Evolutionary conservation across 2,113 vertebrate genomes (phyloP), one percentile per base, ranked within the genome.

Genomic region (Paratilapia polleni): DNA sequence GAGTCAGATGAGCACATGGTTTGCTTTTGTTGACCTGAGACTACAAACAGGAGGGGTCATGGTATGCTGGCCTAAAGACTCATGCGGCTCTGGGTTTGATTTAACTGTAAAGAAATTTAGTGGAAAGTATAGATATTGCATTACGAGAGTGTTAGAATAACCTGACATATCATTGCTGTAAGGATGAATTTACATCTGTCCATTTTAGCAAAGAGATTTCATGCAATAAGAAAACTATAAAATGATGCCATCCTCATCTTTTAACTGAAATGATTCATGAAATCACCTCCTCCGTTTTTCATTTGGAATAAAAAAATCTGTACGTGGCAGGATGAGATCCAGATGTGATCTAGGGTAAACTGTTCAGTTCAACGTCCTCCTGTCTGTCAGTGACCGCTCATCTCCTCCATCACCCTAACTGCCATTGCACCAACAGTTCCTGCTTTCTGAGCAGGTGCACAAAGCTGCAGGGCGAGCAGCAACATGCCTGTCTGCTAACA

Each of bases 371-470:
- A 34, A 31, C 14, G 19, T 15, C 20, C 13, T 15, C 26, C 9
- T 12, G 10, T 81, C 41, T 17, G 19, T 58, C 70, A 82, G 36
- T 6, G 43, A 87, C 66, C 12, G 13, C 26, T 54, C 19, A 34
- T 79, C 80, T 89, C 73, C 62, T 88, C 49, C 78, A 58, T 87
- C 84, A 81, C 66, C 49, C 77, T 41, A 60, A 84, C 83, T 38
- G 15, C 79, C 6, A 5, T 17, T 13, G 63, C 59, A 38, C 52
- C 6, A 66, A 64, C 68, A 77, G 58, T 81, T 93, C 81, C 83
- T 64, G 80, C 63, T 86, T 90, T 41, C 64, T 70, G 9, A 63
- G 81, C 92, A 95, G 92, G 90, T 93, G 90, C 91, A 89, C 73
- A 84, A 79, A 83, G 92, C 64, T 77, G 47, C 58, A 47, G 77